Percentiles rank a stretch among this genome's conserved stretches.
Conservation (phyloP, 2,113 vertebrate genomes). For the Oncorhynchus nerka region DNA sequence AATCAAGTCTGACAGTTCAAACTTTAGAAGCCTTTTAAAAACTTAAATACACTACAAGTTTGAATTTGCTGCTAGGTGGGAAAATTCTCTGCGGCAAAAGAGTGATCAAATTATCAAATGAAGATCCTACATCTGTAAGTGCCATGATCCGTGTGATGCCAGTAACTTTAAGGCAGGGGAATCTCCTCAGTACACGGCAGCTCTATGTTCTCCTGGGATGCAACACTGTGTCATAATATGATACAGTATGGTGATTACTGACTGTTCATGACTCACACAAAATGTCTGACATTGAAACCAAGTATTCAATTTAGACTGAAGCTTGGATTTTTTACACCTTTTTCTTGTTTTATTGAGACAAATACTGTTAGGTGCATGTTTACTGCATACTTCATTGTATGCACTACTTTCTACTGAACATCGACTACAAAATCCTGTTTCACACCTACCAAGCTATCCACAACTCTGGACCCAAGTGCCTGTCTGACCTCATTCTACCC, state of each 20-base stretch:
- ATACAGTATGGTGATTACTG: neutral
- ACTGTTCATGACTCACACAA: neutral
- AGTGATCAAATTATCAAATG: no score
- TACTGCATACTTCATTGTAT: neutral
- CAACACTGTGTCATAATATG: neutral
- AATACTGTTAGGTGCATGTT: slow-evolving; percentile 8
- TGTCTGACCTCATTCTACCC: no score
- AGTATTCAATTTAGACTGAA: neutral
- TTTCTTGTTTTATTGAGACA: neutral
- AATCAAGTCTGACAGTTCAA: no score
- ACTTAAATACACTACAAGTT: no score
- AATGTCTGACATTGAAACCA: neutral
- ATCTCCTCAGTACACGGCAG: neutral
- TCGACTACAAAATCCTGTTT: no score
- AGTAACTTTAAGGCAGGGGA: neutral
- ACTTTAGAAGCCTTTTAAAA: no score
- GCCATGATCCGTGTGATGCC: neutral
- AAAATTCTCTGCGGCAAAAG: no score
- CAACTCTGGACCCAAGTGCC: no score
- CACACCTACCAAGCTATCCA: no score
- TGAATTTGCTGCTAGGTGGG: no score
- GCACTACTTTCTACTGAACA: no score
- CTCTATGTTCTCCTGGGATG: neutral
- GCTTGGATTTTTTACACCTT: neutral
- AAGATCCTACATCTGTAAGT: no score